Conservation (phyloP, 2,113 vertebrate species). For the Aptenodytes forsteri region DNA sequence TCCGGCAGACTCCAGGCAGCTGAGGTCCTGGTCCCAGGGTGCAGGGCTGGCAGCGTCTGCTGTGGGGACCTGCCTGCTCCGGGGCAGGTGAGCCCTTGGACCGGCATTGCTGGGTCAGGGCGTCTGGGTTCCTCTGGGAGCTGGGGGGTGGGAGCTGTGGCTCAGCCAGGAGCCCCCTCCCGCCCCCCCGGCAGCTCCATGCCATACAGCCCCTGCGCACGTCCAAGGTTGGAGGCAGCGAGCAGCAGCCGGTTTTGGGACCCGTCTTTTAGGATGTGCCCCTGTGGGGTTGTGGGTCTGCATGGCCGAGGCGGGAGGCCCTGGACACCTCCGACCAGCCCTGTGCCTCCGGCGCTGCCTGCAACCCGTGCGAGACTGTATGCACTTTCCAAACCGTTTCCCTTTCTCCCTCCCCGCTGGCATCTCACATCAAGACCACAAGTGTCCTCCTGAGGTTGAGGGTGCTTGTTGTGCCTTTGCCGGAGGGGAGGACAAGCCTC, state of each 20-base stretch:
- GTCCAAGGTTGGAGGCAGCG: background rate
- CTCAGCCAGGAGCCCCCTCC: background rate
- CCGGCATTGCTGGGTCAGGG: background rate
- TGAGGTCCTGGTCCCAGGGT: background rate
- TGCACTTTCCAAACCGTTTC: background rate
- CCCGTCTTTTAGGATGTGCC: background rate
- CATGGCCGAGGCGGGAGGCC: rapidly evolving
- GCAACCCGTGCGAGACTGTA: rapidly evolving
- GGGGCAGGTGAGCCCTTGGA: rapidly evolving
- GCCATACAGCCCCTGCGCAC: background rate
- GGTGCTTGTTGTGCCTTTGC: background rate
- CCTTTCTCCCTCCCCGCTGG: background rate
- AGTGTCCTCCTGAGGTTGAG: background rate
- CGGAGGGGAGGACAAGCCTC: background rate
- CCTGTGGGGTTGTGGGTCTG: background rate
- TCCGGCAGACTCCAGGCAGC: background rate
- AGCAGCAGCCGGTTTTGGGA: background rate
- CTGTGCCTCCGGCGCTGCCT: background rate
- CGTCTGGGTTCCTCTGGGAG: background rate
- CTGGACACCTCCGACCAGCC: too few relatives aligned
- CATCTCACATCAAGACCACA: background rate
- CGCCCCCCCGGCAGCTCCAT: background rate
- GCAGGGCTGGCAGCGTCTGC: background rate
- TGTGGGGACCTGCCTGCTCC: background rate
- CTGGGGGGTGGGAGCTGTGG: background rate